Conservation (phyloP, 2,113 vertebrate genomes). For the Rana temporaria region DNA sequence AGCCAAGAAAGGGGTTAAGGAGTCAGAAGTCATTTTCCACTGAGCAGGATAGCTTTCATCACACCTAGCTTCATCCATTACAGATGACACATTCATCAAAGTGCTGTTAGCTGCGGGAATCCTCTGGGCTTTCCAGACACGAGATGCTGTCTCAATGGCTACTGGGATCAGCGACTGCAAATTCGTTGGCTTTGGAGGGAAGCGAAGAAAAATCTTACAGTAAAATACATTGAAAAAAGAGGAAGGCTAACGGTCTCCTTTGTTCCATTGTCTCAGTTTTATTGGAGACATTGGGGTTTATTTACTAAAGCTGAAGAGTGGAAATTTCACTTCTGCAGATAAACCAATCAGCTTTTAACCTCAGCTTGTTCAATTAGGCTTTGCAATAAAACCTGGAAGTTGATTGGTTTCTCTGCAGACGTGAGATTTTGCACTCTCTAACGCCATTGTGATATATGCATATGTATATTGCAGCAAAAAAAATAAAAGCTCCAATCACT, state of each 20-base stretch:
- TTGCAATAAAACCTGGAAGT: too few relatives aligned
- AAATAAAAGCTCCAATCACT: background rate
- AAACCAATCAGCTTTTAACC: too few relatives aligned
- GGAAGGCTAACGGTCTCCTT: background rate
- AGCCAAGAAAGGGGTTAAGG: conserved; percentile 47
- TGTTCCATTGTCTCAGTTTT: conserved; percentile 24
- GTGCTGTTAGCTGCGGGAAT: conserved; percentile 51
- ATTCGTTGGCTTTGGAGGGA: conserved; percentile 22
- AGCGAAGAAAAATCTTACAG: conserved; percentile 17
- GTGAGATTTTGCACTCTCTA: too few relatives aligned
- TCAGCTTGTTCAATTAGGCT: too few relatives aligned
- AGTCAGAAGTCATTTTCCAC: conserved; percentile 57
- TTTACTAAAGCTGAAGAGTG: too few relatives aligned
- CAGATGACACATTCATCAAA: conserved; percentile 57
- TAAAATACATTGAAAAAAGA: conserved; percentile 6
- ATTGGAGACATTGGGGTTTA: background rate
- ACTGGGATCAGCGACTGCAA: conserved; percentile 26
- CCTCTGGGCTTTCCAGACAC: conserved; percentile 45
- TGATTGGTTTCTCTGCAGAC: too few relatives aligned
- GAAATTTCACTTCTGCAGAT: too few relatives aligned
- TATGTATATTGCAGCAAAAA: conserved; percentile 6
- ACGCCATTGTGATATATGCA: background rate
- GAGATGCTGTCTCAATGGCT: conserved; percentile 32
- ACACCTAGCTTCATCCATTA: conserved; percentile 53
- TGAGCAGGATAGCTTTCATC: conserved; percentile 50